Evolutionary conservation across 2,797 vertebrate genomes (phyloP).

Genomic region (Ctenopoma kingsleyae): DNA sequence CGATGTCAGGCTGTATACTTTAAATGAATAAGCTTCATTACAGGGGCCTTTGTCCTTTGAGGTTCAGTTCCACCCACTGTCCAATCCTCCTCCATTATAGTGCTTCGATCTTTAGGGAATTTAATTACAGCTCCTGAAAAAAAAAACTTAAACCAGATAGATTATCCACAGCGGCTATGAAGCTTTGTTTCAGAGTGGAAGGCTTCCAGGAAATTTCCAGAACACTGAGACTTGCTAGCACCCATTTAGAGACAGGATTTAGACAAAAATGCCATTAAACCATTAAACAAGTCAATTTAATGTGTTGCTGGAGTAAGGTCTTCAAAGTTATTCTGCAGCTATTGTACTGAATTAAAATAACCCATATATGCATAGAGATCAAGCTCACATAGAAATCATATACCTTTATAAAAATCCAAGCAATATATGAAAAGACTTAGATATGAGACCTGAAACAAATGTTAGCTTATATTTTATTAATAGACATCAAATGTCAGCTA

Average conservation of each 20-base stretch:
- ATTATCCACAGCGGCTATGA: constrained; percentile 69
- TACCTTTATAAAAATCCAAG: constrained; percentile 6
- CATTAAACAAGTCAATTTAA: constrained; percentile 53
- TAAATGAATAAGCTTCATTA: constrained; percentile 79
- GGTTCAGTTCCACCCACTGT: constrained; percentile 71
- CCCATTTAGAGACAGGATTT: constrained; percentile 41
- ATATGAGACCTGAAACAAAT: neutral
- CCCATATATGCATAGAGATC: constrained; percentile 19
- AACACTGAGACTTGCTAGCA: constrained; percentile 35
- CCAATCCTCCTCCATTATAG: constrained; percentile 63
- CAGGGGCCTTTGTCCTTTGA: constrained; percentile 76
- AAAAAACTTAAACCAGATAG: constrained; percentile 74
- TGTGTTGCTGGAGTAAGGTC: constrained; percentile 26
- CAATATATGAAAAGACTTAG: constrained; percentile 16
- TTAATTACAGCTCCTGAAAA: constrained; percentile 78
- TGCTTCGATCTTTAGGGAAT: constrained; percentile 73
- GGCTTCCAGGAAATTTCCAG: constrained; percentile 47
- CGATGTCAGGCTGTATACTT: constrained; percentile 44
- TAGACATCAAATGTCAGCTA: constrained; percentile 16
- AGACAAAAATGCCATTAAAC: constrained; percentile 46
- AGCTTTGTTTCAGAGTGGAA: constrained; percentile 52
- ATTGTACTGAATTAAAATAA: constrained; percentile 19
- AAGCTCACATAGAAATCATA: constrained; percentile 11
- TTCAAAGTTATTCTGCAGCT: constrained; percentile 17
- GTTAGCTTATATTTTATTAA: constrained; percentile 22